Percentiles rank a stretch among this genome's conserved stretches.
Conservation (phyloP, 2,797 vertebrate genomes). For the Vespertilio murinus region DNA sequence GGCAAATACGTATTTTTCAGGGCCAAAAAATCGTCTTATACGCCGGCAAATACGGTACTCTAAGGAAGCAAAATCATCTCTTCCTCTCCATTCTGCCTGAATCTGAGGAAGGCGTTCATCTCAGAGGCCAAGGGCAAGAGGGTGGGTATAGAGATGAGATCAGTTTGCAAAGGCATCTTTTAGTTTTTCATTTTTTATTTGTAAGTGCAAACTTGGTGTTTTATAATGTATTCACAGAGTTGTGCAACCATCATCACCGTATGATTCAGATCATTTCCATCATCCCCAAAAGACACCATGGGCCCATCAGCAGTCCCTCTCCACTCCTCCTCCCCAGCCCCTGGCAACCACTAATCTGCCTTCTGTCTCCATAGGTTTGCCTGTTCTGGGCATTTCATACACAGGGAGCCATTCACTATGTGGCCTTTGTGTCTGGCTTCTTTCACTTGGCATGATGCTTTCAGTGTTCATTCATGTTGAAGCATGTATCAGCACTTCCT, state of each 20-base stretch:
- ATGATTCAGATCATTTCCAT: background rate
- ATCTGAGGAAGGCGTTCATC: background rate
- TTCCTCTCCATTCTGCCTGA: background rate
- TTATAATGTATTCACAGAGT: background rate
- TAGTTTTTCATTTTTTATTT: slow-evolving; percentile 13
- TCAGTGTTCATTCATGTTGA: background rate
- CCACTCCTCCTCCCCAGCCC: background rate
- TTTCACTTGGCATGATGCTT: background rate
- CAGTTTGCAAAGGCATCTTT: background rate
- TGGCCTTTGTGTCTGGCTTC: background rate
- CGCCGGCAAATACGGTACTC: too few species aligned
- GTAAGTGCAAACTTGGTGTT: background rate
- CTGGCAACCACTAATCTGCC: background rate
- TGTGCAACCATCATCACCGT: background rate
- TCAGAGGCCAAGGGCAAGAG: background rate
- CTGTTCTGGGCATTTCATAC: background rate
- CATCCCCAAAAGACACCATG: background rate
- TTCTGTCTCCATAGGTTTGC: background rate
- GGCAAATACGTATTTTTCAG: too few species aligned
- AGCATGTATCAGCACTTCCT: background rate
- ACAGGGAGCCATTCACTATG: background rate
- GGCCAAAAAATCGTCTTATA: too few species aligned
- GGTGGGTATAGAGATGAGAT: background rate
- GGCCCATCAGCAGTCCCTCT: background rate
- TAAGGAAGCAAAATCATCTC: background rate